Conservation (phyloP, 2,888 invertebrate genomes). For the Mythimna ferrago region DNA sequence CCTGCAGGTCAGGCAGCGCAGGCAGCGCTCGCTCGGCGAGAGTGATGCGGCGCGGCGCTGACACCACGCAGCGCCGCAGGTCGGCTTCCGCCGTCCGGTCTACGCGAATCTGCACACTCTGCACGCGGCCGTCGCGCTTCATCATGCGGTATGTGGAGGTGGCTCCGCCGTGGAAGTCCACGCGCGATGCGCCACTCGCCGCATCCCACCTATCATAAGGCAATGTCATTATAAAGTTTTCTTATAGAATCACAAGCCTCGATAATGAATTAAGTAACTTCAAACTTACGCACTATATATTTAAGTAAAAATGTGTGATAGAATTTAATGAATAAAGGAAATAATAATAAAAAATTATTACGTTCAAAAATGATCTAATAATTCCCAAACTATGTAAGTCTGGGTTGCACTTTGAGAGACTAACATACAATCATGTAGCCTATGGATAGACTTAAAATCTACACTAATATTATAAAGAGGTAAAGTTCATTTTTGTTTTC, state of each 20-base stretch:
- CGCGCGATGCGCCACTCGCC: constrained; percentile 75
- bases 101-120: constrained; percentile 72
- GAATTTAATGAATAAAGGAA: too few relatives aligned
- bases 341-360: too few relatives aligned
- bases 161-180: constrained; percentile 79
- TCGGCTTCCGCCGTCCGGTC: constrained; percentile 74
- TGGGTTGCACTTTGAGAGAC: too few relatives aligned
- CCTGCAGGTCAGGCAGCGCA: constrained; percentile 76
- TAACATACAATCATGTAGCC: too few relatives aligned
- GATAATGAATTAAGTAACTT: too few relatives aligned
- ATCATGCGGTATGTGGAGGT: constrained; percentile 74
- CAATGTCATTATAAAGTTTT: neutral
- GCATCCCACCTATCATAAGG: constrained; percentile 78
- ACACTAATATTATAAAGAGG: too few relatives aligned
- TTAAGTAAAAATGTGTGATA: too few relatives aligned
- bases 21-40: constrained; percentile 73
- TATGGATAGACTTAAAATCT: too few relatives aligned
- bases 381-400: too few relatives aligned
- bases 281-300: too few relatives aligned
- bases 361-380: too few relatives aligned
- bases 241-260: neutral
- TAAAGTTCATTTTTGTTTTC: too few relatives aligned
- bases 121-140: constrained; percentile 70
- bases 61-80: constrained; percentile 73
- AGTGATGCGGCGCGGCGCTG: constrained; percentile 59